phyloP scores from a whole-genome alignment of 2,113 vertebrate species.

The Misgurnus anguillicaudatus region DNA sequence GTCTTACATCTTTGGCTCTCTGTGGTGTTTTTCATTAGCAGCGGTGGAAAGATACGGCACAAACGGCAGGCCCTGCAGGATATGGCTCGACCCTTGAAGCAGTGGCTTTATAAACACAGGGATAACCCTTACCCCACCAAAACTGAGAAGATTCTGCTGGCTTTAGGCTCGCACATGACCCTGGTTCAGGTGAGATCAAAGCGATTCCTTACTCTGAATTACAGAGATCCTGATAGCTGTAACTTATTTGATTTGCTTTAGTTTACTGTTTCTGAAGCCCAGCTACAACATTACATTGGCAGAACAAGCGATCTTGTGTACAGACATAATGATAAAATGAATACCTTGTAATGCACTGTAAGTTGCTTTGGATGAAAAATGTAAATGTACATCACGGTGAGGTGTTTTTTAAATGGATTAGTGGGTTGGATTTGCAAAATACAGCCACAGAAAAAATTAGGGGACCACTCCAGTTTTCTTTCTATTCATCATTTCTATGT shows the following conservation, averaged over 20 bases:
- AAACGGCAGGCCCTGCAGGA: constrained; percentile 93
- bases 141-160: constrained; percentile 96
- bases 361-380: too few relatives aligned
- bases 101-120: constrained; percentile 97
- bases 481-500: too few relatives aligned
- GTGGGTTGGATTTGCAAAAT: neutral
- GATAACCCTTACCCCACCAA: constrained; percentile 99
- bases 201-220: neutral
- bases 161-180: constrained; percentile 97
- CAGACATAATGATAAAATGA: too few relatives aligned
- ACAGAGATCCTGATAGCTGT: neutral
- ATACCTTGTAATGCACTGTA: too few relatives aligned
- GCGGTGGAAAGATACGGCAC: constrained; percentile 87
- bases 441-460: neutral
- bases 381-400: neutral
- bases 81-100: constrained; percentile 96
- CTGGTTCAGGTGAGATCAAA: constrained; percentile 88
- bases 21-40: constrained; percentile 63
- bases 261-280: too few relatives aligned
- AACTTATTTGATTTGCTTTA: neutral
- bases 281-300: too few relatives aligned
- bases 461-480: too few relatives aligned
- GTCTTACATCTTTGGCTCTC: neutral
- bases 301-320: too few relatives aligned
- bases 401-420: neutral